Evolutionary conservation across 2,888 invertebrate species (phyloP), one percentile per base, ranked within the genome.

Genomic region (Macroteleia sp.): DNA sequence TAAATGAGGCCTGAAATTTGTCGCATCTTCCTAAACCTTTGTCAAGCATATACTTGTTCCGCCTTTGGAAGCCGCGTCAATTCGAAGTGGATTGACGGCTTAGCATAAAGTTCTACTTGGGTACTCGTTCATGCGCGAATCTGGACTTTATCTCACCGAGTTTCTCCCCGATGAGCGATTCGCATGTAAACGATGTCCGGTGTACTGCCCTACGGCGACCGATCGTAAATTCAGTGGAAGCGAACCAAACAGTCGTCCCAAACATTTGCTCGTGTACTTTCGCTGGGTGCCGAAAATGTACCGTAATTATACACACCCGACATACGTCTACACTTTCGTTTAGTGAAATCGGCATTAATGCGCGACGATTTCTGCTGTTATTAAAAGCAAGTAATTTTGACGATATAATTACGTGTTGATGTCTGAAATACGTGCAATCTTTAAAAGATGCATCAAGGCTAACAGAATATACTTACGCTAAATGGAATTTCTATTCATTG

Each of bases 151-250:
- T 88, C 83, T 82, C 70, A 70, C 46, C 57, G 75, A 75, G 79
- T 81, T 82, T 79, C 82, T 85, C 87, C 86, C 87, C 81, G 85
- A 87, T 85, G 88, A 88, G 88, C 87, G 86, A 87, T 89, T 88
- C 84, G 71, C 85, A 88, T 89, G 89, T 87, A 89, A 89, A 89
- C 85, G 88, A 88, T 85, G 84, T 85, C 85, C 87, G 84, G 85
- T 83, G 85, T 83, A 86, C 86, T 85, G 86, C 86, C 88, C 89
- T 88, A 85, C 85, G 86, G 88, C 83, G 87, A 86, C 87, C 86
- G 83, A 81, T 88, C 86, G 82, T 88, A 87, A 86, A 87, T 84
- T 81, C 80, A 73, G 75, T 80, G 82, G 81, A 74, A 79, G 82
- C 79, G 50, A 50, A 39, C 52, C 62, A 34, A 56, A 54, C 76